Conservation (phyloP, 1,140 invertebrate genomes). For the Temnothorax nylanderi region DNA sequence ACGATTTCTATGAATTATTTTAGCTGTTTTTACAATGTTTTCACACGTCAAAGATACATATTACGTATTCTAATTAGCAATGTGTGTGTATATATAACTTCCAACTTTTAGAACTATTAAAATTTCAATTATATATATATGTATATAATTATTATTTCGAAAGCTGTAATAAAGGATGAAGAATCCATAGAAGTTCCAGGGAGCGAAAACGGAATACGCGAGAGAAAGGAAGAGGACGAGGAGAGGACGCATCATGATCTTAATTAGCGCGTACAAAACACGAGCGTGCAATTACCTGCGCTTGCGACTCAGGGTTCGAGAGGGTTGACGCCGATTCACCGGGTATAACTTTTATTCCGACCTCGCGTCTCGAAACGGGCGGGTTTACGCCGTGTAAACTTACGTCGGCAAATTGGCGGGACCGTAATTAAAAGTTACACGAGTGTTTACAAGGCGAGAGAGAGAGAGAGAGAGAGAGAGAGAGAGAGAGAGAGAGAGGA, state of each 20-base stretch:
- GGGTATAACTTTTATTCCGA: slow-evolving; percentile 20
- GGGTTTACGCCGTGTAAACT: slow-evolving; percentile 16
- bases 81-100: not conserved
- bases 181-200: not conserved
- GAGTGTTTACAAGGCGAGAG: slow-evolving; percentile 30
- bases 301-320: not conserved
- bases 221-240: not conserved
- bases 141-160: not conserved
- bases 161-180: not conserved
- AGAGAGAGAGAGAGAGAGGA: not conserved
- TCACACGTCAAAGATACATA: not conserved
- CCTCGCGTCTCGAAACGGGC: slow-evolving; percentile 1
- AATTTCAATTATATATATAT: no score
- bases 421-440: slow-evolving; percentile 53
- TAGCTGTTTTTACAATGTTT: not conserved
- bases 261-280: slow-evolving; percentile 11
- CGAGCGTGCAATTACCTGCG: not conserved
- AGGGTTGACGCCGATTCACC: not conserved
- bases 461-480: no score
- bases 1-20: not conserved
- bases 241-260: not conserved
- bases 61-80: not conserved
- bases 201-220: not conserved
- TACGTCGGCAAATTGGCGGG: slow-evolving; percentile 39
- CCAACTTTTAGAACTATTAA: no score